phyloP scores from a whole-genome alignment of 2,113 vertebrate genomes.

The Rhinopomastus cyanomelas region DNA sequence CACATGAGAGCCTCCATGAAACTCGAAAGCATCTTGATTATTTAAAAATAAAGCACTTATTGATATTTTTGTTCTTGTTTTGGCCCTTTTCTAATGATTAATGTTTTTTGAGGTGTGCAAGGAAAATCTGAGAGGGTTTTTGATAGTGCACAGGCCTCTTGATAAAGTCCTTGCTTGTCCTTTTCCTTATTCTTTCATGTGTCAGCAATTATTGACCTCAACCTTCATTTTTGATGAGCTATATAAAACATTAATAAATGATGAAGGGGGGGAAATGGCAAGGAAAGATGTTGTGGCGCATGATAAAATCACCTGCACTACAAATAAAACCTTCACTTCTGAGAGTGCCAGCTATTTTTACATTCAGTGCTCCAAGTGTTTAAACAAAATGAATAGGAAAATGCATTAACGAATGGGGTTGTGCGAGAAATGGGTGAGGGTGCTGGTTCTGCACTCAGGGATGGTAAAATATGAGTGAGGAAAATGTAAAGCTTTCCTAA shows the following conservation, averaged over 20 bases:
- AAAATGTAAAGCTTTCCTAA: conserved; percentile 5
- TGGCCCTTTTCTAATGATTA: neutral
- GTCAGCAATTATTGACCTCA: conserved; percentile 51
- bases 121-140: neutral
- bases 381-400: conserved; percentile 68
- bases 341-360: conserved; percentile 61
- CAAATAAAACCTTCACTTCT: conserved; percentile 64
- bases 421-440: conserved; percentile 21
- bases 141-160: neutral
- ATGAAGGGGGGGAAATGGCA: neutral
- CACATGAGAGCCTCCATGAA: neutral
- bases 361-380: neutral
- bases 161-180: conserved; percentile 26
- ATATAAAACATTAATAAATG: conserved; percentile 52
- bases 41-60: neutral
- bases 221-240: conserved; percentile 50
- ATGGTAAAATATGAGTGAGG: neutral
- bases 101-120: neutral
- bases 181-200: conserved; percentile 36
- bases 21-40: neutral
- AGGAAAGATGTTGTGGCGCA: conserved; percentile 36
- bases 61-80: neutral
- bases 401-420: conserved; percentile 41
- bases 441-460: neutral
- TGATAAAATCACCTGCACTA: conserved; percentile 56